These are phyloP conservation scores for Acanthurus lineatus DNA, from an alignment of 2,797 vertebrate species.

Conservation along the genomic window DNA sequence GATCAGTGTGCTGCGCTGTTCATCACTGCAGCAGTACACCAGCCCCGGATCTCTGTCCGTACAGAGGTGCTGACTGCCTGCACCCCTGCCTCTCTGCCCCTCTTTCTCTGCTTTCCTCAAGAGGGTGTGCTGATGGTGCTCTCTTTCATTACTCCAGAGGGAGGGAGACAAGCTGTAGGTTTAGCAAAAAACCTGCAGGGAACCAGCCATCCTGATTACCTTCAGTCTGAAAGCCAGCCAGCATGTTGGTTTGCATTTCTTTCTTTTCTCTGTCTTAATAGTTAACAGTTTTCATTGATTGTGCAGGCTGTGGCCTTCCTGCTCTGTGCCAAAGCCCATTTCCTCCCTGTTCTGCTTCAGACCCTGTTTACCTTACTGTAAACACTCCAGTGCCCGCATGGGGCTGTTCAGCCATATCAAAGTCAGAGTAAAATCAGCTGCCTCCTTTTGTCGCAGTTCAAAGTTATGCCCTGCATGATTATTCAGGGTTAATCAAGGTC, in stretches of 20 bases:
- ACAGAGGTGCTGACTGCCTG: constrained; percentile 74
- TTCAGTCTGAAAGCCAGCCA: constrained; percentile 56
- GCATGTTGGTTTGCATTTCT: constrained; percentile 52
- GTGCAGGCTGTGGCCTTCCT: constrained; percentile 43
- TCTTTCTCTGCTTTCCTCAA: constrained; percentile 66
- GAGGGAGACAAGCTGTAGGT: constrained; percentile 66
- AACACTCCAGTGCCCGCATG: constrained; percentile 31
- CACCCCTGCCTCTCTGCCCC: constrained; percentile 57
- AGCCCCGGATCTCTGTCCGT: constrained; percentile 73
- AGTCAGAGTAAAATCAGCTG: constrained; percentile 51
- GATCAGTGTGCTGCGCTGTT: constrained; percentile 83
- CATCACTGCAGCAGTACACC: constrained; percentile 84
- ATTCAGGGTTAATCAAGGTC: constrained; percentile 81
- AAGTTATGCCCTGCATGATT: constrained; percentile 68
- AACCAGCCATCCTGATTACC: constrained; percentile 63
- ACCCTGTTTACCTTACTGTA: constrained; percentile 49
- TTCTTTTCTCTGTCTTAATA: constrained; percentile 42
- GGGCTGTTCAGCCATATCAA: constrained; percentile 50
- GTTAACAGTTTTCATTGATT: constrained; percentile 59
- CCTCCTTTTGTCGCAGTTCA: constrained; percentile 78
- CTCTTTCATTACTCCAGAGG: constrained; percentile 70
- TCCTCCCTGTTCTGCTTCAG: constrained; percentile 28
- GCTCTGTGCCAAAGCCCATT: constrained; percentile 24
- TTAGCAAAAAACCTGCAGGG: constrained; percentile 73
- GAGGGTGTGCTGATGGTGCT: constrained; percentile 76